These are phyloP conservation scores for Drosophila macrospina DNA, from an alignment of 2,888 invertebrate species.

Conservation along the genomic window DNA sequence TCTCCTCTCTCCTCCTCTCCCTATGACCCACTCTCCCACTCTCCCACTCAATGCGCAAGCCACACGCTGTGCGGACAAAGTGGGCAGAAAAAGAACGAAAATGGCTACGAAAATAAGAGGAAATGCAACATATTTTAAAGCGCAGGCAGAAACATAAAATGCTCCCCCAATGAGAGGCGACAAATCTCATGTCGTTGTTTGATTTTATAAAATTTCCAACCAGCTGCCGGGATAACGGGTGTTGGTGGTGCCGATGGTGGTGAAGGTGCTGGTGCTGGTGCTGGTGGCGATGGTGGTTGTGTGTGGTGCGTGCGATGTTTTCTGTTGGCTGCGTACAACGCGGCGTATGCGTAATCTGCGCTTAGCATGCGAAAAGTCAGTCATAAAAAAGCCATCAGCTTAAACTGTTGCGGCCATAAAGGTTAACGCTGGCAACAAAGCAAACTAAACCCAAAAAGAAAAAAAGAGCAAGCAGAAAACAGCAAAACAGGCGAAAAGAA, in stretches of 20 bases:
- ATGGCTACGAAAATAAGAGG: slow-evolving; percentile 15
- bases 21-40: too few relatives aligned
- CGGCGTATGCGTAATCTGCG: slow-evolving; percentile 78
- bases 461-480: slow-evolving; percentile 1
- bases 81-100: slow-evolving; percentile 16
- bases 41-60: neutral
- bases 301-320: slow-evolving; percentile 52
- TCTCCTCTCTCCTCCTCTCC: neutral
- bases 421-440: slow-evolving; percentile 68
- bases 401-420: slow-evolving; percentile 81
- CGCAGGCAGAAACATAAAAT: slow-evolving; percentile 38
- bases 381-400: slow-evolving; percentile 78
- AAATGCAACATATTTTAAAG: slow-evolving; percentile 42
- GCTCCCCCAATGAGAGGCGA: slow-evolving; percentile 19
- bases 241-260: neutral
- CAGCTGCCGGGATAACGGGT: slow-evolving; percentile 22
- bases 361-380: slow-evolving; percentile 78
- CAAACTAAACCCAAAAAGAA: slow-evolving; percentile 26
- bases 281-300: neutral
- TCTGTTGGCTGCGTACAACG: slow-evolving; percentile 49
- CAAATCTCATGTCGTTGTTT: slow-evolving; percentile 46
- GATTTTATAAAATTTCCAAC: slow-evolving; percentile 54
- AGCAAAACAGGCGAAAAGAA: slow-evolving; percentile 8
- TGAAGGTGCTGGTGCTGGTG: neutral
- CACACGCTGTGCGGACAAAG: slow-evolving; percentile 21